Conservation (phyloP, 2,113 vertebrate genomes). For the Oryzias curvinotus region DNA sequence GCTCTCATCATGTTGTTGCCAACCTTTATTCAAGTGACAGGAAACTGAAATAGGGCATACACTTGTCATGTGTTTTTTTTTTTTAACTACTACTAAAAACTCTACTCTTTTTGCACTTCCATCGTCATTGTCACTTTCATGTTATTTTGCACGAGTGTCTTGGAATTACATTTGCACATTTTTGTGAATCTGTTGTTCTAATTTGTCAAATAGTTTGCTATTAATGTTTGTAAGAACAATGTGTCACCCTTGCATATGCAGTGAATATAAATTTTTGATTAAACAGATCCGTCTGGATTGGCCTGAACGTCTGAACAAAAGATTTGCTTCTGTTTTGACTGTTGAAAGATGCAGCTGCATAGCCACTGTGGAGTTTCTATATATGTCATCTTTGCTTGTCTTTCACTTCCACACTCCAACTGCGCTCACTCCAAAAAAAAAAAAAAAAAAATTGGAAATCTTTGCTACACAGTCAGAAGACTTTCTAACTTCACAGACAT, state of each 20-base stretch:
- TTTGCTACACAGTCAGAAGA: background rate
- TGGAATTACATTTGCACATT: constrained; percentile 9
- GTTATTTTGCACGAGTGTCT: background rate
- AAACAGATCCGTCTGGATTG: background rate
- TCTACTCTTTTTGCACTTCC: constrained; percentile 44
- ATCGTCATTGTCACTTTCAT: constrained; percentile 18
- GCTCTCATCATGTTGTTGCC: constrained; percentile 9
- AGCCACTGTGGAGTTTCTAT: constrained; percentile 36
- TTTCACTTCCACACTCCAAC: constrained; percentile 58
- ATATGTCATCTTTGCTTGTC: constrained; percentile 25
- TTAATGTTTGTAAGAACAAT: background rate
- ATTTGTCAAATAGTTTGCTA: constrained; percentile 6
- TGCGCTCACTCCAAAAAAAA: no score
- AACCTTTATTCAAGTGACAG: constrained; percentile 34
- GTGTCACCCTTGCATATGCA: background rate
- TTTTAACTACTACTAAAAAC: constrained; percentile 54
- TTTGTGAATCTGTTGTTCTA: constrained; percentile 27
- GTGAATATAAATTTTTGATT: background rate
- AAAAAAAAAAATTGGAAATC: constrained; percentile 1
- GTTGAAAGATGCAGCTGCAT: constrained; percentile 20
- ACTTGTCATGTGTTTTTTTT: constrained; percentile 54
- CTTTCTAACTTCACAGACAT: background rate
- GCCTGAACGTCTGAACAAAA: background rate
- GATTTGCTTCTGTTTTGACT: background rate
- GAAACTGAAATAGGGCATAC: constrained; percentile 60